Conservation (phyloP, 2,888 invertebrate species). For the Hirudinaria manillensis region DNA sequence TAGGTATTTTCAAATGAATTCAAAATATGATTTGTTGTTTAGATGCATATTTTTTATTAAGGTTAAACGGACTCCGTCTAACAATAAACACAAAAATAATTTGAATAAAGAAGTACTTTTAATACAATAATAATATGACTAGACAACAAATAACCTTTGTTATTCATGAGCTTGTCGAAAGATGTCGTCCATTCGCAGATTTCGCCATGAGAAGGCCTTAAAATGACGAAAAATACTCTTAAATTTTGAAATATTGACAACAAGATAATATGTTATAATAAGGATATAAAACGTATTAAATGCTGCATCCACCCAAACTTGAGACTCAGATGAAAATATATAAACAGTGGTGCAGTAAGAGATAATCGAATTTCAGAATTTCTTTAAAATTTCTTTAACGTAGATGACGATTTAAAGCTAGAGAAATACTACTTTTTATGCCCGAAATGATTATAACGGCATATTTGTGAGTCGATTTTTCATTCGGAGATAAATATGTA, state of each 20-base stretch:
- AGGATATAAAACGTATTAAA: too few relatives aligned
- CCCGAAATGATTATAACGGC: too few relatives aligned
- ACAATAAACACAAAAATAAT: too few relatives aligned
- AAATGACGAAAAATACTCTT: background rate
- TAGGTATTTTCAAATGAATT: too few relatives aligned
- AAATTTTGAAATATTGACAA: background rate
- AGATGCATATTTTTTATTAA: too few relatives aligned
- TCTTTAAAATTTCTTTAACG: background rate
- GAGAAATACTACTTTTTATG: background rate
- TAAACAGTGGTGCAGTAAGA: background rate
- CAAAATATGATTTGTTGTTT: too few relatives aligned
- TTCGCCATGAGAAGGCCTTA: conserved; percentile 26
- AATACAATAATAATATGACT: background rate
- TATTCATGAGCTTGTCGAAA: conserved; percentile 25
- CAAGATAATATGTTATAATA: too few relatives aligned
- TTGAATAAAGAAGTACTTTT: too few relatives aligned
- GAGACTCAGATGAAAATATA: background rate
- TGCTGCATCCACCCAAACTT: too few relatives aligned
- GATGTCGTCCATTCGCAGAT: conserved; percentile 21
- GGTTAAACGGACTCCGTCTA: too few relatives aligned
- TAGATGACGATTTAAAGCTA: background rate
- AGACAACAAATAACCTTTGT: conserved; percentile 19
- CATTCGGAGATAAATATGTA: too few relatives aligned
- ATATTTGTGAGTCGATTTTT: too few relatives aligned
- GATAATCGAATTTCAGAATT: background rate